Evolutionary conservation across 2,797 vertebrate genomes (phyloP).

Genomic region (Bufotes viridis): DNA sequence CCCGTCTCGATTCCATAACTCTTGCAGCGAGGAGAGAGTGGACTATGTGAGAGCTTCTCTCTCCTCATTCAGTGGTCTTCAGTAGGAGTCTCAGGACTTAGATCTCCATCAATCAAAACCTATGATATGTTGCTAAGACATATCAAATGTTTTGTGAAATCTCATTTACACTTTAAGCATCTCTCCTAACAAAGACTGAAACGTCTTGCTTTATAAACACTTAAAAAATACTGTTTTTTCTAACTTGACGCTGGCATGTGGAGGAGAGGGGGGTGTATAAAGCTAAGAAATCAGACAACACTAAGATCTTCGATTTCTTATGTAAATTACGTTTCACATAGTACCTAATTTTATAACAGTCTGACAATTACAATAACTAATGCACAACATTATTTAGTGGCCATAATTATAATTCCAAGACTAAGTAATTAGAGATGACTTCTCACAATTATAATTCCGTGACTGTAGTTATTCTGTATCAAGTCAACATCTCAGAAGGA

Average conservation of each 20-base stretch:
- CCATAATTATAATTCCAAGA: constrained; percentile 29
- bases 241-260: background rate
- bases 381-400: constrained; percentile 14
- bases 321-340: background rate
- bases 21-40: no score
- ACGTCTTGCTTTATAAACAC: no score
- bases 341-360: background rate
- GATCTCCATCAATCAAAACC: no score
- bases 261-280: background rate
- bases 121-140: no score
- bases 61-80: no score
- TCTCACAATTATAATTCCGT: constrained; percentile 21
- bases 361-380: constrained; percentile 10
- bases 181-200: no score
- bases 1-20: no score
- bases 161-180: no score
- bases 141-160: no score
- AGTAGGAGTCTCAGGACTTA: no score
- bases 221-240: no score
- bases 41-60: no score
- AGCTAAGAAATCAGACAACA: background rate
- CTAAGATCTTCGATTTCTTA: background rate
- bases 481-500: constrained; percentile 6
- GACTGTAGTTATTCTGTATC: constrained; percentile 26
- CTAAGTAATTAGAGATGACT: constrained; percentile 45